Evolutionary conservation across 2,888 invertebrate genomes (phyloP).

Genomic region (Athalia rosae): DNA sequence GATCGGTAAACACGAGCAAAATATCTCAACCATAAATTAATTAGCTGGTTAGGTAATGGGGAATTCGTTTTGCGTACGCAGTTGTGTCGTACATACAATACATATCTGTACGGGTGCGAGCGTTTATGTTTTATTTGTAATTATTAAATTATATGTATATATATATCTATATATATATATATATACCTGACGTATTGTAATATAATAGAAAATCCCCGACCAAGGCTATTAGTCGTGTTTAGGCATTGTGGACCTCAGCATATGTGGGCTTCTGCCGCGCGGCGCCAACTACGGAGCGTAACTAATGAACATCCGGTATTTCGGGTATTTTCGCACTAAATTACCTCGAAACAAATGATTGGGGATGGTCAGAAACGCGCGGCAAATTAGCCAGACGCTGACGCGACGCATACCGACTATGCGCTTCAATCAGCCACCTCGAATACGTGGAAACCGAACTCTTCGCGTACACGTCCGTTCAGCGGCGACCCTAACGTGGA

Average conservation of each 20-base stretch:
- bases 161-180: no score
- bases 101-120: no score
- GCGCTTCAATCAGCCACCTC: background rate
- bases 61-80: constrained; percentile 52
- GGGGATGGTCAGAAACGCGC: constrained; percentile 37
- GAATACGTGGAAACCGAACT: no score
- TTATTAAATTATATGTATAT: background rate
- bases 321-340: constrained; percentile 53
- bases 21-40: constrained; percentile 62
- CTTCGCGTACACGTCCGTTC: no score
- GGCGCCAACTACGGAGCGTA: constrained; percentile 44
- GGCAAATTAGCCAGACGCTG: constrained; percentile 43
- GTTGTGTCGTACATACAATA: background rate
- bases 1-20: constrained; percentile 17
- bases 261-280: constrained; percentile 19
- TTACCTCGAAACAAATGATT: constrained; percentile 43
- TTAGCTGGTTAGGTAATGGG: constrained; percentile 71
- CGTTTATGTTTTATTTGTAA: no score
- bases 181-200: constrained; percentile 14
- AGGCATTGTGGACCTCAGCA: constrained; percentile 40
- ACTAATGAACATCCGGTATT: constrained; percentile 71
- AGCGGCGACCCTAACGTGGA: no score
- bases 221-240: constrained; percentile 55
- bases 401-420: constrained; percentile 10
- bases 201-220: constrained; percentile 63